These are phyloP conservation scores for Atta cephalotes DNA, from an alignment of 1,140 invertebrate species.

Conservation along the genomic window DNA sequence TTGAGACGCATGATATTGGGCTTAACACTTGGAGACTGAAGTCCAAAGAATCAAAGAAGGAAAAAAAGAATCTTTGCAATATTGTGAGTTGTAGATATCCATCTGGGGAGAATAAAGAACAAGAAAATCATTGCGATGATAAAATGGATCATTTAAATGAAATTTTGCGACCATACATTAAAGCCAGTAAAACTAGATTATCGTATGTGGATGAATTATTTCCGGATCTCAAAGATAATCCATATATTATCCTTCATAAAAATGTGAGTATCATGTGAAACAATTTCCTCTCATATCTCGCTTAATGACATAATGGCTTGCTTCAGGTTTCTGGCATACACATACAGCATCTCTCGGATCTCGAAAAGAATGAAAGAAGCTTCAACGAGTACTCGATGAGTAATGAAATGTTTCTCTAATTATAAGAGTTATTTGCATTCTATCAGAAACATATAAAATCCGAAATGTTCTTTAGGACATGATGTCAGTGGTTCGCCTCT, in stretches of 20 bases:
- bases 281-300: not conserved
- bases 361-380: not conserved
- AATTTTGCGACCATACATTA: conserved; percentile 12
- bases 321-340: not conserved
- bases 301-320: not conserved
- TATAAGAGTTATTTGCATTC: not conserved
- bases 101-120: not conserved
- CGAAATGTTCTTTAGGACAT: conserved; percentile 55
- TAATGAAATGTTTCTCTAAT: conserved; percentile 15
- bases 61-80: too few relatives aligned
- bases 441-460: not conserved
- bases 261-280: conserved; percentile 33
- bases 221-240: conserved; percentile 34
- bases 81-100: too few relatives aligned
- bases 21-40: too few relatives aligned
- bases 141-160: conserved; percentile 48
- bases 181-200: conserved; percentile 38
- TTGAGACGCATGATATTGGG: too few relatives aligned
- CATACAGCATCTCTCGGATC: not conserved
- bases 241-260: conserved; percentile 50
- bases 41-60: too few relatives aligned
- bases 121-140: not conserved
- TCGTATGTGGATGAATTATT: conserved; percentile 59
- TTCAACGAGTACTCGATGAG: not conserved
- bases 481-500: conserved; percentile 78